phyloP scores from a whole-genome alignment of 2,888 invertebrate species.

The Beris morrisii region DNA sequence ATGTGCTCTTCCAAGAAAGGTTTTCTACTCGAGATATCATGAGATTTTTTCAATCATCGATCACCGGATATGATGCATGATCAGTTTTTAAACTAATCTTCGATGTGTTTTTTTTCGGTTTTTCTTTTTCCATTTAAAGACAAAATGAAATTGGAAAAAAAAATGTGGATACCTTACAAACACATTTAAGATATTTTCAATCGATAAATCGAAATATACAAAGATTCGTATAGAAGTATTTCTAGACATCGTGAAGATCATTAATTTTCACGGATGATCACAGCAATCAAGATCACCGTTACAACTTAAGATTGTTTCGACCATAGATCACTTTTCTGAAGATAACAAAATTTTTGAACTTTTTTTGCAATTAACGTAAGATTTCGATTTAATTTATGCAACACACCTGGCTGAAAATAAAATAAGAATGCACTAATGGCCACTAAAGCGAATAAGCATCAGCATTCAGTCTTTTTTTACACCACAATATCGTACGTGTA shows the following conservation, averaged over 20 bases:
- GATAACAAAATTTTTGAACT: not conserved
- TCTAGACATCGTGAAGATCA: conserved; percentile 13
- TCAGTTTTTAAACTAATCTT: too few relatives aligned
- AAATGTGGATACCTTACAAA: too few relatives aligned
- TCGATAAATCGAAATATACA: too few relatives aligned
- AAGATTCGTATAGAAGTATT: not conserved
- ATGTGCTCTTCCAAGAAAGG: conserved; percentile 18
- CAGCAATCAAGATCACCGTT: conserved; percentile 24
- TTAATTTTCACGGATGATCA: conserved; percentile 28
- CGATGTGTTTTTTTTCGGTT: too few relatives aligned
- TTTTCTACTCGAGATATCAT: not conserved
- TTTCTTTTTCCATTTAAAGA: too few relatives aligned
- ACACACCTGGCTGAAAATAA: conserved; percentile 10
- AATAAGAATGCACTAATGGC: not conserved
- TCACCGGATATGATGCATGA: conserved; percentile 24
- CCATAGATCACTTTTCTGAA: conserved; percentile 15
- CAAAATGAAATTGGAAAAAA: too few relatives aligned
- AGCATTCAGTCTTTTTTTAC: not conserved
- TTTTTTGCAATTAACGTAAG: conserved; percentile 5
- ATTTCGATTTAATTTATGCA: conserved; percentile 27
- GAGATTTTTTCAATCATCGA: conserved; percentile 24
- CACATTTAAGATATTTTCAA: too few relatives aligned
- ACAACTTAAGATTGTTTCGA: not conserved
- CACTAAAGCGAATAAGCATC: conserved; percentile 24
- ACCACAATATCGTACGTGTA: conserved; percentile 19